A percentile compares a stretch with the other conserved stretches of the same genome.
These are phyloP conservation scores for Brachionus sp. DNA, from an alignment of 1,140 invertebrate species.

Conservation along the genomic window DNA sequence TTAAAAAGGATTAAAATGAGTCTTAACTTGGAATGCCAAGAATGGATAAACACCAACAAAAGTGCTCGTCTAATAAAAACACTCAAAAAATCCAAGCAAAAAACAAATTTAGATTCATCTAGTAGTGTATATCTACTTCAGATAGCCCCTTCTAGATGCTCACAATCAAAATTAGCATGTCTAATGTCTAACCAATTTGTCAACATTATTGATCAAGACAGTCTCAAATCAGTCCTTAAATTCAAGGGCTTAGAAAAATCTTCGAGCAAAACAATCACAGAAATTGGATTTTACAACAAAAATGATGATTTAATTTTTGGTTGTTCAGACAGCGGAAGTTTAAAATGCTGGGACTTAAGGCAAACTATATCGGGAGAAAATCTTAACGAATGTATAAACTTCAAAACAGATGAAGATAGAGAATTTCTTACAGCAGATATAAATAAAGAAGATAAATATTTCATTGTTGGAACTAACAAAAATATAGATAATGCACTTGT, in stretches of 20 bases:
- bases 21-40: background rate
- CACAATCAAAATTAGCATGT: constrained; percentile 19
- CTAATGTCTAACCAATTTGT: background rate
- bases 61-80: constrained; percentile 1
- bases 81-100: background rate
- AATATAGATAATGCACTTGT: constrained; percentile 28
- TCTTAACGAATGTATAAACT: background rate
- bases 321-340: background rate
- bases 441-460: background rate
- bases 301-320: background rate
- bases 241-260: background rate
- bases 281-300: constrained; percentile 36
- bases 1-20: background rate
- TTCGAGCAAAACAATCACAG: background rate
- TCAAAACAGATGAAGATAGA: background rate
- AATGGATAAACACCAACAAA: constrained; percentile 23
- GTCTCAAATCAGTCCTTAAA: background rate
- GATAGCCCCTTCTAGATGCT: background rate
- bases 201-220: background rate
- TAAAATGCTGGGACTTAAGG: constrained; percentile 41
- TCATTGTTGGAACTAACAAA: constrained; percentile 20
- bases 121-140: background rate
- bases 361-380: background rate
- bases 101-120: background rate
- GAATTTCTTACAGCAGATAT: constrained; percentile 20